Evolutionary conservation across 2,797 vertebrate genomes (phyloP), one percentile per base, ranked within the genome.

Genomic region (Melanotaenia parkinsoni): DNA sequence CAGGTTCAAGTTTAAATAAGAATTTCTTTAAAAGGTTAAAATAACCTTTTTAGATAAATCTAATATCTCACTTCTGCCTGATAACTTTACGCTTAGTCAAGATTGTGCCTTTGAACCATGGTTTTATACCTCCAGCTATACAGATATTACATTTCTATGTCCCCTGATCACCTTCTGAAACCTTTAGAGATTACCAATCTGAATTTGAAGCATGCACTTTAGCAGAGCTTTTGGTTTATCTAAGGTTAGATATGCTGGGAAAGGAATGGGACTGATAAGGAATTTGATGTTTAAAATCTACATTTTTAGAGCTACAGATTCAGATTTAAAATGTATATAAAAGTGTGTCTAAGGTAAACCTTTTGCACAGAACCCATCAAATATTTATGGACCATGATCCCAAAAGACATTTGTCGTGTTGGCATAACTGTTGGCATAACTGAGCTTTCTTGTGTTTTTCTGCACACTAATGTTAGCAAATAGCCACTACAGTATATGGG

Each of bases 181-280:
- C 84, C 62, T 77, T 76, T 47, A 63, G 63, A 85, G 76, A 87
- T 79, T 84, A 67, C 58, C 78, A 22, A 83, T 85, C 43, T 63
- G 50, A 72, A 74, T 45, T 5, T 72, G 51, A 77, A 66, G 24
- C 53, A 35, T 45, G 67, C n/a, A 7, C 4, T 63, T 73, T 66
- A 63, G 58, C 47, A 60, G 30, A 77, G 20, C 22, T 51, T 72
- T 47, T 26, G 5, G 56, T 37, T 80, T 77, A 81, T 81, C 66
- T 83, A 13, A 78, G 58, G 81, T 85, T 68, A 72, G 69, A 77
- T 86, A 84, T 87, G 80, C 77, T 0, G 3, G 37, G 81, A 75
- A 84, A 74, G 73, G 67, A 80, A 75, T 35, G 16, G 54, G 67
- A 78, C 10, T 76, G 71, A 81, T 81, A 47, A 63, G 35, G 20